Percentiles rank a stretch among this genome's conserved stretches.
phyloP scores from a whole-genome alignment of 2,888 invertebrate species.

The Erannis defoliaria region DNA sequence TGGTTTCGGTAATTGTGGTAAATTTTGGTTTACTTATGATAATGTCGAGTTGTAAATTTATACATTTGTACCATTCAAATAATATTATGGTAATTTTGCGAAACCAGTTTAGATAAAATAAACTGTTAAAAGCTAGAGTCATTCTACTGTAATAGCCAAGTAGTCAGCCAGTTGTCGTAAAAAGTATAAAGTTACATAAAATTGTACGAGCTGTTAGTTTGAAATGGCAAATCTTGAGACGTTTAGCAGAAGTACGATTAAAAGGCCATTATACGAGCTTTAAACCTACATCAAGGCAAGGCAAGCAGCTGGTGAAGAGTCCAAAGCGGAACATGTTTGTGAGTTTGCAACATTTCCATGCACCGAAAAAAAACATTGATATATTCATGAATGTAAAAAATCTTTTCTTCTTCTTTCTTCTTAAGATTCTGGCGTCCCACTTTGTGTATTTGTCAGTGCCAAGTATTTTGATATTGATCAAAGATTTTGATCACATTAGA shows the following conservation, averaged over 20 bases:
- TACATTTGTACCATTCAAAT: constrained; percentile 5
- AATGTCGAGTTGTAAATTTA: constrained; percentile 3
- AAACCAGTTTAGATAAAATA: neutral
- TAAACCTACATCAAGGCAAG: neutral
- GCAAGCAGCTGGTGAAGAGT: neutral
- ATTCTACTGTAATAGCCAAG: neutral
- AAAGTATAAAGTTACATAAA: constrained; percentile 9
- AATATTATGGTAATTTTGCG: constrained; percentile 3
- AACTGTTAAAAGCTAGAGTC: neutral
- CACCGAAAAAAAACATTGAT: neutral
- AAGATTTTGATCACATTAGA: no score
- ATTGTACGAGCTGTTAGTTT: constrained; percentile 12
- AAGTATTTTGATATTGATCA: no score
- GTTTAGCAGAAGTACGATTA: constrained; percentile 1
- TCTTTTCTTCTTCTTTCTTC: no score
- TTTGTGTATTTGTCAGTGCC: no score
- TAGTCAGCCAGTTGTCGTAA: constrained; percentile 2
- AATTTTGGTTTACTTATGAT: constrained; percentile 2
- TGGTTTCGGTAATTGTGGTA: neutral
- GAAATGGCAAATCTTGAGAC: constrained; percentile 13
- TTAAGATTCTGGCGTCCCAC: no score
- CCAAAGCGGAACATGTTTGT: neutral
- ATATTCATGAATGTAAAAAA: no score
- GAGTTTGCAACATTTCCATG: neutral
- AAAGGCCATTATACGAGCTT: neutral